phyloP scores from a whole-genome alignment of 2,888 invertebrate genomes.

The Lepidocyrtoides sp. region DNA sequence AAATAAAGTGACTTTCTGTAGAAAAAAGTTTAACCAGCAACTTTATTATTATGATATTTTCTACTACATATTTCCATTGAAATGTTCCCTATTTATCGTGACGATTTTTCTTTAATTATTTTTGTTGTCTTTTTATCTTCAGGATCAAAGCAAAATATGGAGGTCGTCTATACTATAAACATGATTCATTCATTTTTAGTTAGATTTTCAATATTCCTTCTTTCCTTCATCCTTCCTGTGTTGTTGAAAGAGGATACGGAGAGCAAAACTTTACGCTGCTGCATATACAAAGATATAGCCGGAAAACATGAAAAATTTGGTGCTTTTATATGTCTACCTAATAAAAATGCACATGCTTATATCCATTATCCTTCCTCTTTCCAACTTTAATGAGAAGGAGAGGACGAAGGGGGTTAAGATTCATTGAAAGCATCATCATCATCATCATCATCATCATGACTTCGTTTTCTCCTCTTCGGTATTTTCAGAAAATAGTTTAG shows the following conservation, averaged over 20 bases:
- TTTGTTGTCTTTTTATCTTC: neutral
- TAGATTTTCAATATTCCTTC: slow-evolving; percentile 13
- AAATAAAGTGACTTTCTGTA: neutral
- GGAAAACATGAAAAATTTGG: neutral
- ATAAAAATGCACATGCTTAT: neutral
- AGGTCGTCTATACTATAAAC: neutral
- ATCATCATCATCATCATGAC: too few relatives aligned
- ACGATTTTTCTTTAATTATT: neutral
- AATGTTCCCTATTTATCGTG: neutral
- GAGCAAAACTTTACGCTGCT: neutral
- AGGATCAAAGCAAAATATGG: slow-evolving; percentile 8
- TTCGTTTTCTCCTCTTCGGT: neutral
- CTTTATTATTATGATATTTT: neutral
- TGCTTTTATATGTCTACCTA: neutral
- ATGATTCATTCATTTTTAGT: slow-evolving; percentile 29
- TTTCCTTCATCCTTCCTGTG: too few relatives aligned
- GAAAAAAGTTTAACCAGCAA: neutral
- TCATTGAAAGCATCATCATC: neutral
- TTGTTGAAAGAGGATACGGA: neutral
- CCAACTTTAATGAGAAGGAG: slow-evolving; percentile 27
- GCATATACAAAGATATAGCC: neutral
- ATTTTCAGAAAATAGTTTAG: slow-evolving; percentile 14
- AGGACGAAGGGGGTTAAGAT: neutral
- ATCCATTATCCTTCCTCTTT: neutral
- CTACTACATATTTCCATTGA: neutral